Conservation (phyloP, 2,888 invertebrate genomes). For the Hyles lineata region DNA sequence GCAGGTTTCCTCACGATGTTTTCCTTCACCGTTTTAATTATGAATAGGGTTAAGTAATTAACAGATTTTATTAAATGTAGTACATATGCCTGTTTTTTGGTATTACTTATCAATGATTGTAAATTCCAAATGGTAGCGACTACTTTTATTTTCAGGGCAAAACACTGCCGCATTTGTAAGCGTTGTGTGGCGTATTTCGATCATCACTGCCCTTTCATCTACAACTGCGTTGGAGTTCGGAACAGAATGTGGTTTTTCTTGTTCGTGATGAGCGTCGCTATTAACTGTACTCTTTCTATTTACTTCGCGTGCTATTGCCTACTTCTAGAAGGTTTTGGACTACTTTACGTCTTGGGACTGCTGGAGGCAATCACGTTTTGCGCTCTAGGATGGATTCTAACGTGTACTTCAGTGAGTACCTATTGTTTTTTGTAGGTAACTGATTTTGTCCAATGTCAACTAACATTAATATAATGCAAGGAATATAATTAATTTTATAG, state of each 20-base stretch:
- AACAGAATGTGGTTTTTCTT: constrained; percentile 97
- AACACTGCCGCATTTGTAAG: constrained; percentile 96
- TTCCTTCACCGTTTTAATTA: too few species aligned
- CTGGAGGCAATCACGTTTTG: constrained; percentile 94
- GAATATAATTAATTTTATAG: too few species aligned
- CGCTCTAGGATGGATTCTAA: constrained; percentile 93
- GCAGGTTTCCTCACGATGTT: too few species aligned
- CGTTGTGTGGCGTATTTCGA: constrained; percentile 95
- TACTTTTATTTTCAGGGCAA: constrained; percentile 82
- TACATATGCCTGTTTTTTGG: too few species aligned
- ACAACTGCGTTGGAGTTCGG: constrained; percentile 96
- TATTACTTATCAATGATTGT: too few species aligned
- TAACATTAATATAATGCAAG: too few species aligned
- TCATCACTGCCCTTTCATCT: constrained; percentile 97
- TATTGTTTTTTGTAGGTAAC: not conserved
- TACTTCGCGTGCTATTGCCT: constrained; percentile 95
- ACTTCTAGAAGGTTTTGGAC: constrained; percentile 92
- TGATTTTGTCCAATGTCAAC: too few species aligned
- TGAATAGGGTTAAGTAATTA: too few species aligned
- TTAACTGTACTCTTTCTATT: constrained; percentile 94
- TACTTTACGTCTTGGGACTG: constrained; percentile 93
- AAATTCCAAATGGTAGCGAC: too few species aligned
- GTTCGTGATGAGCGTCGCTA: constrained; percentile 94
- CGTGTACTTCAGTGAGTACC: constrained; percentile 92
- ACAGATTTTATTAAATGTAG: too few species aligned